These are phyloP conservation scores for Leptoteleia sp. DNA, from an alignment of 1,140 invertebrate species.

Conservation along the genomic window DNA sequence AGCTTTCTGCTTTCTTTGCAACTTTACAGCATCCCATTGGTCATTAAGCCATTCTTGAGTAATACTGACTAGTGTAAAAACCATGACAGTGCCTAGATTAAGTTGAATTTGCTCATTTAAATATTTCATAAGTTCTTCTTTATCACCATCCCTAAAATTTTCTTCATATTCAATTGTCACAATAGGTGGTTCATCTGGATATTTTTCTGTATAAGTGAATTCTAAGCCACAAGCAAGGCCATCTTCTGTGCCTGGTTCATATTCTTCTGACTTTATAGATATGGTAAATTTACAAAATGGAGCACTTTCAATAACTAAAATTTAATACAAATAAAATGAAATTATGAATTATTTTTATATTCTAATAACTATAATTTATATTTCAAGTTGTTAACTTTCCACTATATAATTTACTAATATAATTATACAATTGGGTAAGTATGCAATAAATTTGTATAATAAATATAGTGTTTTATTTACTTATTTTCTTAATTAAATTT, in stretches of 20 bases:
- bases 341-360: no score
- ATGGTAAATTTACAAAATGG: conserved; percentile 89
- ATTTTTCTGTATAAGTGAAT: conserved; percentile 92
- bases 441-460: no score
- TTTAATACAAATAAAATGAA: conserved; percentile 2
- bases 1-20: conserved; percentile 86
- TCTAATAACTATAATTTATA: no score
- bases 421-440: no score
- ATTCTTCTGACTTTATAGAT: conserved; percentile 89
- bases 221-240: conserved; percentile 87
- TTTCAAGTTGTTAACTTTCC: no score
- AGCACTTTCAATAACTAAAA: conserved; percentile 85
- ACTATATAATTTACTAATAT: no score
- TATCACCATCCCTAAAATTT: conserved; percentile 89
- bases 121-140: conserved; percentile 85
- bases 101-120: conserved; percentile 89
- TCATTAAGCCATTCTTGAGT: conserved; percentile 95
- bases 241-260: conserved; percentile 83
- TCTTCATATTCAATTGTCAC: conserved; percentile 90
- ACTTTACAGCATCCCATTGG: conserved; percentile 89
- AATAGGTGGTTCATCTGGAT: conserved; percentile 92
- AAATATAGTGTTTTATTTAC: no score
- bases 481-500: no score
- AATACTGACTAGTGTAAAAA: conserved; percentile 96
- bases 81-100: conserved; percentile 98